Base-by-base conservation (phyloP, 2,113 vertebrate genomes). In the Prochilodus magdalenae region DNA sequence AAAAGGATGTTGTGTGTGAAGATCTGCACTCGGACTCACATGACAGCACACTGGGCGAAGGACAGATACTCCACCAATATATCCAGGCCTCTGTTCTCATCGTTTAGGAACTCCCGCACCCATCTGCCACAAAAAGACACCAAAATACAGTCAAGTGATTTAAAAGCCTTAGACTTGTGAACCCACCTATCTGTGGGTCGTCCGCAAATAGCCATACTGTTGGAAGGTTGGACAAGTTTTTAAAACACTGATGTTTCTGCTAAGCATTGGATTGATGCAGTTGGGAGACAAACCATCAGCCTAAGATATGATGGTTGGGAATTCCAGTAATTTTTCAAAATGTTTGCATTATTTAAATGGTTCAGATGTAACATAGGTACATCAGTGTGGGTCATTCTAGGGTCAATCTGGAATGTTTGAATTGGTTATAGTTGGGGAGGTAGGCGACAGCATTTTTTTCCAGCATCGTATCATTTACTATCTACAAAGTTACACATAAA, bases 31-130 rank as follows among this genome's bases (percentile, higher is more conserved):
- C 40, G 59, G 85, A 97, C 97, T 98, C 93, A 99, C 97, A 96
- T 97, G 90, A 99, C 96, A 0, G 96, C 95, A 16, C 95, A 97
- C 85, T 98, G 98, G 67, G 97, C 97, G 72, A 99, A 99, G 78
- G 97, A 98, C 77, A 99, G 93, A 87, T 98, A 99, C 89, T 99
- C 96, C 93, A 99, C 97, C 93, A 99, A 90, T 86, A 98, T 94
- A 4, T 98, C 97, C 89, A 99, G 93, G 60, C 98, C 98, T 91
- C 96, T 95, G 95, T 99, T 99, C 79, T 98, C 98, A 40, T 97
- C 96, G 22, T 97, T 99, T 83, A 99, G 95, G 93, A 99, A 99
- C 89, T 99, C 98, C 20, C 97, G 95, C 44, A 99, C 97, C 98
- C 98, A 99, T 89, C 98, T 99, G 89, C 22, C 44, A 89, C 87